Base-by-base conservation (phyloP, 2,888 invertebrate genomes). In the Eilema sororculum region DNA sequence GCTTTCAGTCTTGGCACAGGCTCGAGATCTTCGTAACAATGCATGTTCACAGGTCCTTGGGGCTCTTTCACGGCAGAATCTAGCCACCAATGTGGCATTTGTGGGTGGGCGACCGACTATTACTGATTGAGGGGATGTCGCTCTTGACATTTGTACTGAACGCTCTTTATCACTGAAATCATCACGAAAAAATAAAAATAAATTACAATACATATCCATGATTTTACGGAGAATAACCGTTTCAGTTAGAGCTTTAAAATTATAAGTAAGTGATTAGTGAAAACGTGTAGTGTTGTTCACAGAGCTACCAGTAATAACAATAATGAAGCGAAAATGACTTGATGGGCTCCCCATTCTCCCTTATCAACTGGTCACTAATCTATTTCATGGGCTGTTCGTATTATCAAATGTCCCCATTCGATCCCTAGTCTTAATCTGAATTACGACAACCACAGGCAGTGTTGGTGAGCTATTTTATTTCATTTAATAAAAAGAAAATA, bases 31-130 rank as follows among this genome's bases (percentile, higher is more conserved):
- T 70, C 92, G 87, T 68, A 98, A 92, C 78, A 98, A 96, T 0
- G 97, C 97, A 82, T 98, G 98, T 88, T 98, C 98, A 87, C 98
- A 98, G 59, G 97, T 98, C 77, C 97, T 96, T 0, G 98, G 98
- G 20, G 98, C 97, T 63, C 97, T 96, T 85, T 98, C 98, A 68
- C 97, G 96, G 89, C 98, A 98, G 90, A 97, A 98, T 67, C 97
- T 96, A 0, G 98, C 98, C 66, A 98, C 95, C 20, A 98, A 95
- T 10, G 97, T 97, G 2, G 98, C 97, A 83, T 98, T 98, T 70
- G 96, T 96, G 0, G 96, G 95, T 24, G 96, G 97, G 59, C 96
- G 96, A 77, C 95, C 95, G 13, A 94, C 95, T 69, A 94, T 94
- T 71, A 94, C 95, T 3, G 94, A 93, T 76, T 93, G 95, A 5